Evolutionary conservation across 2,888 invertebrate species (phyloP).

Genomic region (Himalopsyche anomala): DNA sequence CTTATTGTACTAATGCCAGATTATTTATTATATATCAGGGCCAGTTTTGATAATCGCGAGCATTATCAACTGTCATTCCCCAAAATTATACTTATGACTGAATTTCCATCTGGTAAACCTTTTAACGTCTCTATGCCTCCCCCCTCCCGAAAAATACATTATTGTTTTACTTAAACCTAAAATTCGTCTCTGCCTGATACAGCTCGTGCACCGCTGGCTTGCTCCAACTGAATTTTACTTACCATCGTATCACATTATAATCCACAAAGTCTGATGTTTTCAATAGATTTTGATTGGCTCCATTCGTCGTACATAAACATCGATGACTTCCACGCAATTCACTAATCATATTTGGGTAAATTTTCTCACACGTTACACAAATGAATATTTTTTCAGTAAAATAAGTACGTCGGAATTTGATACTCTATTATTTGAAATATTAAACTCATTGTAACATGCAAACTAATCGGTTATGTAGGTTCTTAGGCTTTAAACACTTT

Average conservation of each 20-base stretch:
- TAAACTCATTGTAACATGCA: neutral
- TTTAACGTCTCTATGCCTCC: no score
- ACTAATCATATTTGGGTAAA: slow-evolving; percentile 8
- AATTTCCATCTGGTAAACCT: no score
- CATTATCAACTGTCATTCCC: no score
- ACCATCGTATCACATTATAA: neutral
- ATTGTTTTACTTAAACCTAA: no score
- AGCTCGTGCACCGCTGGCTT: neutral
- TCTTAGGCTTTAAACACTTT: no score
- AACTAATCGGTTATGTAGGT: neutral
- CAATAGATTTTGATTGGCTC: slow-evolving; percentile 22
- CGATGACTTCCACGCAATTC: slow-evolving; percentile 5
- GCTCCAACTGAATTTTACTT: neutral
- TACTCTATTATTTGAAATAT: neutral
- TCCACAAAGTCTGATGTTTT: slow-evolving; percentile 26
- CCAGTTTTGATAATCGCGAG: no score
- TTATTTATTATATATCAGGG: no score
- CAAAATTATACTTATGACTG: no score
- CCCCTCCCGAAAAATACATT: no score
- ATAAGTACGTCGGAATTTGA: neutral
- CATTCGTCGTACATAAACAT: slow-evolving; percentile 12
- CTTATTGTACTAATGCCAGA: no score
- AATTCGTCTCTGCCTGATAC: neutral
- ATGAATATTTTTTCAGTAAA: neutral
- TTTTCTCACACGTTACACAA: neutral